These are phyloP conservation scores for Vultur gryphus DNA, from an alignment of 2,797 vertebrate species.

Conservation along the genomic window DNA sequence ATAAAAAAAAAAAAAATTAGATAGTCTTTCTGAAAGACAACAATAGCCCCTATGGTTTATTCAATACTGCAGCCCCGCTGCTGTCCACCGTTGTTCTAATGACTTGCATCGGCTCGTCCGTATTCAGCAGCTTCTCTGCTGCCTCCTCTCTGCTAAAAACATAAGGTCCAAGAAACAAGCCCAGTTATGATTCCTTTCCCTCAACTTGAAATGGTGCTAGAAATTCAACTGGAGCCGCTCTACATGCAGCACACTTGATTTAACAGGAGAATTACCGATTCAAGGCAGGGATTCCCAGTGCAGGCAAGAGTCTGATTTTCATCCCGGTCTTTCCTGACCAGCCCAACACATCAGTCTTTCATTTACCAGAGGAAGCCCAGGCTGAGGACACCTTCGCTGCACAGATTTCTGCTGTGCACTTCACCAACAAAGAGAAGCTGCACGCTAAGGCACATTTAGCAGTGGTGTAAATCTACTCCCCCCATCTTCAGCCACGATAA, in stretches of 20 bases:
- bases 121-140: constrained; percentile 44
- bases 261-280: constrained; percentile 55
- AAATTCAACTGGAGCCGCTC: constrained; percentile 29
- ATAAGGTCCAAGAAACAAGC: constrained; percentile 16
- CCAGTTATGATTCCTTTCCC: not conserved
- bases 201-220: constrained; percentile 23
- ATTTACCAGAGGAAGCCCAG: constrained; percentile 37
- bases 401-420: not conserved
- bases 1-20: constrained; percentile 28
- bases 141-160: constrained; percentile 46
- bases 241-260: constrained; percentile 34
- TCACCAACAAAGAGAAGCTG: not conserved
- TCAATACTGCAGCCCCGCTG: not conserved
- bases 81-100: not conserved
- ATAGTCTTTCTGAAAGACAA: constrained; percentile 59
- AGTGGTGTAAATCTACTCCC: not conserved
- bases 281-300: constrained; percentile 55
- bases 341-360: constrained; percentile 42
- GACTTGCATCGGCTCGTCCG: not conserved
- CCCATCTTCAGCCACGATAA: not conserved
- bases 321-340: constrained; percentile 41
- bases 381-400: constrained; percentile 40
- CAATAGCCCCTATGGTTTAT: constrained; percentile 22
- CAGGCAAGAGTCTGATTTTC: constrained; percentile 57
- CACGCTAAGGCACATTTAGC: no score